Evolutionary conservation across 1,140 invertebrate genomes (phyloP), one percentile per base, ranked within the genome.

Genomic region (Dreissena polymorpha): DNA sequence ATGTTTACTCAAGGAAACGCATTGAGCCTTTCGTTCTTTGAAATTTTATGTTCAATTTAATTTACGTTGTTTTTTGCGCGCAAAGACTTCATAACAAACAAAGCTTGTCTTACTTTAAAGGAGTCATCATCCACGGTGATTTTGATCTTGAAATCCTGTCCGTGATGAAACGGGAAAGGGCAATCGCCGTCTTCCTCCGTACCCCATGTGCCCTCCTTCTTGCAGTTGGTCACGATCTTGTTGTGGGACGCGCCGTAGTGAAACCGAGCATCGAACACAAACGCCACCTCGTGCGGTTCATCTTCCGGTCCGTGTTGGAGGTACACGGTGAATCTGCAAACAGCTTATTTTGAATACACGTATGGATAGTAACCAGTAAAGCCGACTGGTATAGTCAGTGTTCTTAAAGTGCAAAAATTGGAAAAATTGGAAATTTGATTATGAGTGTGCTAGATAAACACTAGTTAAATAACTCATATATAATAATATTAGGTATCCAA

Each of bases 201-300:
- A 23, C 95, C 95, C 96, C 96, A 97, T 84, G 93, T 94, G 0
- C 95, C 95, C 86, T 95, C 94, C 79, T 94, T 94, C 93, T 95
- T 95, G 27, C 95, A 94, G 92, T 97, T 97, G 16, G 96, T 93
- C 5, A 98, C 95, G 12, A 97, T 89, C n/a, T 88, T 88, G 25
- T 91, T 89, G 10, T 87, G 74, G 64, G 14, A 49, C 13, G 68
- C 29, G 14, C 85, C 85, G 67, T 68, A 88, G 83, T 83, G 83
- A 60, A 89, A 86, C 8, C 88, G 74, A 16, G 82, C 86, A 80
- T 88, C 87, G 73, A 85, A 88, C 49, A 84, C 83, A n/a, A 88
- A 78, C 51, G 80, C 86, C 18, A 85, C 76, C 49, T 88, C 86
- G 50, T 76, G 51, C n/a, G 74, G 70, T 21, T 85, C 86, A n/a